Conservation (phyloP, 2,797 vertebrate genomes). For the Pipistrellus kuhlii region DNA sequence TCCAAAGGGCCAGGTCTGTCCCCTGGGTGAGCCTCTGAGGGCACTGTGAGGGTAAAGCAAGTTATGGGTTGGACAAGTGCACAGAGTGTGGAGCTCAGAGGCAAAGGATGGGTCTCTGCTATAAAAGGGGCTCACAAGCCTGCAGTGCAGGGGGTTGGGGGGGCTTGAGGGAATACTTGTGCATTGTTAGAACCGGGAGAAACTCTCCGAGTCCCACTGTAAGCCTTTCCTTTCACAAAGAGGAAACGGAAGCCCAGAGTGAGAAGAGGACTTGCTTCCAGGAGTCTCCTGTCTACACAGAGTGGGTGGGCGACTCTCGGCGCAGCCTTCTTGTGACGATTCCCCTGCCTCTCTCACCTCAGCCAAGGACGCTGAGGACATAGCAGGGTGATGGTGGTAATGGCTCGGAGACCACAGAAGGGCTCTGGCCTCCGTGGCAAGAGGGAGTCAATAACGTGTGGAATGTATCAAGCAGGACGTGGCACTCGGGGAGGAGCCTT, state of each 20-base stretch:
- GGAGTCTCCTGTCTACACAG: not conserved
- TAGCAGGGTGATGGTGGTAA: not conserved
- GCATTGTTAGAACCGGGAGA: not conserved
- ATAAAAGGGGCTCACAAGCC: not conserved
- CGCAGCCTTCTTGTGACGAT: not conserved
- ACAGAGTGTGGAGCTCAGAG: not conserved
- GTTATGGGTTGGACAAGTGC: not conserved
- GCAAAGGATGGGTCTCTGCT: not conserved
- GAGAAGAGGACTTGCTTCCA: not conserved
- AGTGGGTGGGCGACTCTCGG: not conserved
- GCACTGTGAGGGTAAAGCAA: not conserved
- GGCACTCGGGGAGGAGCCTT: not conserved
- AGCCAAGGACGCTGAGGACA: not conserved
- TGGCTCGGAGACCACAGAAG: not conserved
- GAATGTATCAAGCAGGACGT: not conserved
- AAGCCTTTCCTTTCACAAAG: not conserved
- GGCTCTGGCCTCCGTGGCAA: not conserved
- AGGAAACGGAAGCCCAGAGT: not conserved
- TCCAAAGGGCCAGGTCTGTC: not conserved
- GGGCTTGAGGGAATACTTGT: not conserved
- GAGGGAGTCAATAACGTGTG: not conserved
- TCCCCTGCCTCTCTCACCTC: not conserved
- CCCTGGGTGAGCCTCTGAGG: not conserved
- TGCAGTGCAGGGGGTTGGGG: not conserved
- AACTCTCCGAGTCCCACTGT: not conserved